Conservation (phyloP, 1,140 invertebrate species). For the Galleria mellonella region DNA sequence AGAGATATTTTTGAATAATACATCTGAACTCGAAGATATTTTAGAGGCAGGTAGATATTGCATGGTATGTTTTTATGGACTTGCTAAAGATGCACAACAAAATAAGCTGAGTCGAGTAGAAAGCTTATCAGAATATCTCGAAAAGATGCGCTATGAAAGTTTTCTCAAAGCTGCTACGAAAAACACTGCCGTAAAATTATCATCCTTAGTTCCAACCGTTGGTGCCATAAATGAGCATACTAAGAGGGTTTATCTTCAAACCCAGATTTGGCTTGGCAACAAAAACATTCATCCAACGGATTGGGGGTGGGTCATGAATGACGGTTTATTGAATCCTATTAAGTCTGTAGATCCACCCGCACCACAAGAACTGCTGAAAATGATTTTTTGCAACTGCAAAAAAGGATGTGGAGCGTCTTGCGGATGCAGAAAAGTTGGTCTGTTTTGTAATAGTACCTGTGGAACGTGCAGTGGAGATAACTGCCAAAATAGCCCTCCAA, state of each 20-base stretch:
- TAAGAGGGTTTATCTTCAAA: conserved; percentile 53
- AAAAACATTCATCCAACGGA: conserved; percentile 44
- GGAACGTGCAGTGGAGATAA: background rate
- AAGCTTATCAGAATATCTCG: too few relatives aligned
- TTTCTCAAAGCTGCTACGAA: too few relatives aligned
- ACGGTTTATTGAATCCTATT: conserved; percentile 40
- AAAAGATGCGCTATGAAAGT: too few relatives aligned
- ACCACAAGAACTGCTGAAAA: conserved; percentile 33
- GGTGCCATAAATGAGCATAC: conserved; percentile 51
- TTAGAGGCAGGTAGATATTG: too few relatives aligned
- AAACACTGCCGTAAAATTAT: too few relatives aligned
- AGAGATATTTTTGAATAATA: too few relatives aligned
- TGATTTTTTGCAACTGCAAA: conserved; percentile 39
- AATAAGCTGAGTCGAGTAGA: too few relatives aligned
- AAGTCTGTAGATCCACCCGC: conserved; percentile 30
- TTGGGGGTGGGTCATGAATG: conserved; percentile 43
- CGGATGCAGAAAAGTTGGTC: conserved; percentile 37
- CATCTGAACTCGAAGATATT: too few relatives aligned
- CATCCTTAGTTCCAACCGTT: too few relatives aligned
- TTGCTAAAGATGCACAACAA: too few relatives aligned
- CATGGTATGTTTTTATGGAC: too few relatives aligned
- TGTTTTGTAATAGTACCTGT: too few relatives aligned
- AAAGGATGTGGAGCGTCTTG: conserved; percentile 28
- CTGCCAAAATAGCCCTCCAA: background rate
- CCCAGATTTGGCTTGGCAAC: conserved; percentile 55